Conservation (phyloP, 2,113 vertebrate genomes). For the Percina caprodes region DNA sequence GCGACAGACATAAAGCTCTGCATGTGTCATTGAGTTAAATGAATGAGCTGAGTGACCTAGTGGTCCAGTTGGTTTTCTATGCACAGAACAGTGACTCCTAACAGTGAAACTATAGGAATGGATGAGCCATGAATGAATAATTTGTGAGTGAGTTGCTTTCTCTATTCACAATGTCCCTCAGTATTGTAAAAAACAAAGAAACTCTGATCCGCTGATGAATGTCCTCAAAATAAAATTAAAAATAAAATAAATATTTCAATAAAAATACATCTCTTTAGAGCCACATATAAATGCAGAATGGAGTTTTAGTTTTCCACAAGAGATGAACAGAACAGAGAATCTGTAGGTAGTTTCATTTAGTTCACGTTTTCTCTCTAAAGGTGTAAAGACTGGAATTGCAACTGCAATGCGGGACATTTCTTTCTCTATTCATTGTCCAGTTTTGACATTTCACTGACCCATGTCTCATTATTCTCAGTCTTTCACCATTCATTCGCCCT, state of each 20-base stretch:
- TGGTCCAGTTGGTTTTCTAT: conserved; percentile 14
- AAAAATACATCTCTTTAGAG: not conserved
- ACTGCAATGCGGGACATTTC: conserved; percentile 6
- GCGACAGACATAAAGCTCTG: conserved; percentile 22
- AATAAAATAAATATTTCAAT: not conserved
- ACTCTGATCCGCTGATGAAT: not conserved
- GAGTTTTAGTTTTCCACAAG: not conserved
- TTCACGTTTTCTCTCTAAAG: conserved; percentile 2
- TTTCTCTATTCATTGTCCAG: conserved; percentile 31
- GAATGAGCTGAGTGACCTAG: conserved; percentile 14
- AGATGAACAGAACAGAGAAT: not conserved
- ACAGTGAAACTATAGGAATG: not conserved
- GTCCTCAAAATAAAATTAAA: not conserved
- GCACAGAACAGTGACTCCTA: not conserved
- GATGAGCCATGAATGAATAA: not conserved
- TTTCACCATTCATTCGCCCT: conserved; percentile 50
- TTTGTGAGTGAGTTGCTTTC: not conserved
- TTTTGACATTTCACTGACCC: conserved; percentile 67
- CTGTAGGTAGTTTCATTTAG: not conserved
- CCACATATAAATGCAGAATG: not conserved
- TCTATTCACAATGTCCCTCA: not conserved
- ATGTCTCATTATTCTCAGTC: conserved; percentile 69
- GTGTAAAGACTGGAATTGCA: conserved; percentile 25
- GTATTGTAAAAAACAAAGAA: not conserved
- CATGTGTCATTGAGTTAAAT: conserved; percentile 38